phyloP scores from a whole-genome alignment of 2,113 vertebrate genomes.

The Saiga tatarica region DNA sequence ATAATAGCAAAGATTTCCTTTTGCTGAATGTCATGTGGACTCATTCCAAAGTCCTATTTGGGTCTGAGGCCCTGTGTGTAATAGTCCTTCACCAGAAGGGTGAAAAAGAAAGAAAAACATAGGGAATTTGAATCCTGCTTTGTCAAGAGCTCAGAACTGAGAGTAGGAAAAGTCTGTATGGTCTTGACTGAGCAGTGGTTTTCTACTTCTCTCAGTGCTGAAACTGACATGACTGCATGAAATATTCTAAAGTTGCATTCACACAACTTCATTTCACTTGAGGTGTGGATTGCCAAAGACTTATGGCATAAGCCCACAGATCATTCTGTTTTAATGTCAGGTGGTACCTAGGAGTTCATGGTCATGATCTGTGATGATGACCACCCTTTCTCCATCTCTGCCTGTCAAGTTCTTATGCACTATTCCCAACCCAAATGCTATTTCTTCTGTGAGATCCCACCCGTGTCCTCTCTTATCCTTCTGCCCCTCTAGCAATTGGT shows the following conservation, averaged over 20 bases:
- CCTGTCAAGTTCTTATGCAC: neutral
- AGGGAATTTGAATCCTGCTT: conserved; percentile 34
- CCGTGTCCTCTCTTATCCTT: neutral
- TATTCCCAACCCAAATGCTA: neutral
- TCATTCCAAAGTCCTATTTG: neutral
- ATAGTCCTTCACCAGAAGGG: neutral
- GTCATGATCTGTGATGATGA: neutral
- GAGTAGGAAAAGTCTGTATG: neutral
- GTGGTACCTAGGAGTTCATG: neutral
- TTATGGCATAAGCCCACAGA: neutral
- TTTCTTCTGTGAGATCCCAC: neutral
- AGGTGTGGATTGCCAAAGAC: neutral
- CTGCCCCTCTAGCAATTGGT: neutral
- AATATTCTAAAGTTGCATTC: neutral
- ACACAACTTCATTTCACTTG: neutral
- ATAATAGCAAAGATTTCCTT: neutral
- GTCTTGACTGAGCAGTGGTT: neutral
- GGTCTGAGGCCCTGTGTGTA: neutral
- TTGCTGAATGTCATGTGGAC: neutral
- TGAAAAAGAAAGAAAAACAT: neutral
- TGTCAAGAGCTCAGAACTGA: neutral
- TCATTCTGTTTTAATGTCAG: neutral
- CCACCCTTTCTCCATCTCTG: neutral
- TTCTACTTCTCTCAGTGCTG: neutral
- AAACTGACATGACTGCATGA: neutral